Base-by-base conservation (phyloP, 2,888 invertebrate species). In the Selenia dentaria region DNA sequence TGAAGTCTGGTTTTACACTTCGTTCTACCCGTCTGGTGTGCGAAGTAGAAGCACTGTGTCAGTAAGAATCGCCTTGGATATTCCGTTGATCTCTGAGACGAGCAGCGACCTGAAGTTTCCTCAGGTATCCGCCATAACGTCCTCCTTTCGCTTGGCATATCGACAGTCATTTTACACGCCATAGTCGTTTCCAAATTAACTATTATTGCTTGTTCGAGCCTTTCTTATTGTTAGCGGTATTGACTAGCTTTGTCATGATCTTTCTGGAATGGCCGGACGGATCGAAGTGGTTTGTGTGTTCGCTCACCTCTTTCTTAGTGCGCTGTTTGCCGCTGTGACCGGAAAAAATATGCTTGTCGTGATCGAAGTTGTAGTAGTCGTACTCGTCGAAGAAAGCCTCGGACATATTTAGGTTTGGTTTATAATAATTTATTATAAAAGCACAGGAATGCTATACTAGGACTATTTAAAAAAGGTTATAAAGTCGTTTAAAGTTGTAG, bases 251-350 rank as follows among this genome's bases (percentile, higher is more conserved):
- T 45, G 95, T 96, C 22, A 95, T 91, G 75, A 97, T 94, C 92
- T 98, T 98, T 83, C 98, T 94, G 38, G 96, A 96, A 93, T 98
- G 98, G 62, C 98, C 98, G 73, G 94, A 94, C 52, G 98, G 97
- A 83, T 98, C 98, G 84, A 93, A 94, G 84, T 97, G 97, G 86
- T 98, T 98, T 27, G 97, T 97, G 84, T 98, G 96, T 63, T 94
- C 94, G 74, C 91, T 93, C 29, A 95, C 96, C 88, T 98, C 98
- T 79, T 95, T 96, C 92, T 98, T 98, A 49, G 95, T 93, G 59
- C 98, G 92, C 70, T 97, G 96, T 80, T 98, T 98, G 53, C 98
- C 98, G 75, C 97, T 95, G 87, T 97, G 96, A 13, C 96, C 95
- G 28, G 94, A 94, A 82, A 94, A 95, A 56, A 97, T 94, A 79